Percentiles rank a stretch among this genome's conserved stretches.
Conservation (phyloP, 2,888 invertebrate species). For the Cactoblastis cactorum region DNA sequence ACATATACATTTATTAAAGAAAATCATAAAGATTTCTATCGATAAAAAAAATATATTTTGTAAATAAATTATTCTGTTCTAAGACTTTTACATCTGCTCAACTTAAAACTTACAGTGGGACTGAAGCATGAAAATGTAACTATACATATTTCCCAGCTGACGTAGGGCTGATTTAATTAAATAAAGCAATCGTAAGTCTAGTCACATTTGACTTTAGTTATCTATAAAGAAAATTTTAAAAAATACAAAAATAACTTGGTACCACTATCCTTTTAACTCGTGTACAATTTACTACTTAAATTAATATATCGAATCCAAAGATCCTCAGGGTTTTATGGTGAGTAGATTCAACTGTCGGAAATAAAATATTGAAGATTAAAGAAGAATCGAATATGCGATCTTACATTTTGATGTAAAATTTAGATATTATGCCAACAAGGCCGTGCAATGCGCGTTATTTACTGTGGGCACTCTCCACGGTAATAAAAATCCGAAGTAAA, state of each 20-base stretch:
- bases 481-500: conserved; percentile 23
- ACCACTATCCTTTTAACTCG: conserved; percentile 11
- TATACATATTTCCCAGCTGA: conserved; percentile 33
- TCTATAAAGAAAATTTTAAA: conserved; percentile 19
- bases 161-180: conserved; percentile 28
- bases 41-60: conserved; percentile 65
- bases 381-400: neutral
- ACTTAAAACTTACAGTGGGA: conserved; percentile 69
- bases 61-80: conserved; percentile 72
- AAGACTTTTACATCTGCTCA: conserved; percentile 75
- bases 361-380: neutral
- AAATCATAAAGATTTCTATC: conserved; percentile 56
- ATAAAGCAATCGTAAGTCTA: conserved; percentile 26
- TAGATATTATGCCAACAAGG: neutral
- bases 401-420: conserved; percentile 6
- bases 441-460: conserved; percentile 11
- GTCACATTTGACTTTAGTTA: conserved; percentile 26
- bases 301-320: conserved; percentile 12
- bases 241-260: conserved; percentile 12
- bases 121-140: conserved; percentile 43
- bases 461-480: conserved; percentile 7
- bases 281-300: conserved; percentile 12
- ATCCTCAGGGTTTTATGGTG: conserved; percentile 36
- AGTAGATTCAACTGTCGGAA: conserved; percentile 34
- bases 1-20: conserved; percentile 56